Base-by-base conservation (phyloP, 1,140 invertebrate species). In the Hyposmocoma kahamanoa region DNA sequence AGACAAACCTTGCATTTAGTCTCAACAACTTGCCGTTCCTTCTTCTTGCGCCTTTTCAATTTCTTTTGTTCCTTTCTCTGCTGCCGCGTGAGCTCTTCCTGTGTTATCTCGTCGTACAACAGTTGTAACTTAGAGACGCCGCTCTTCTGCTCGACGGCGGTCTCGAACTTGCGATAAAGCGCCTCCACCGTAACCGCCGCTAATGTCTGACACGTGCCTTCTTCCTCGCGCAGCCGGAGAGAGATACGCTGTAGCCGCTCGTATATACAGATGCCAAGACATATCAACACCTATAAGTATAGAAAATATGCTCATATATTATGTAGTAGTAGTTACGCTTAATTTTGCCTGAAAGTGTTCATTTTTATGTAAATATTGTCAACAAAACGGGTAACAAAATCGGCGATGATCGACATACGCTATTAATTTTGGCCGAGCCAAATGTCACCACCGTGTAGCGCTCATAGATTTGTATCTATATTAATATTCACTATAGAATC, bases 221-320 rank as follows among this genome's bases (percentile, higher is more conserved):
- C 95, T 81, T 97, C 95, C 77, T 96, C 95, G 46, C 92, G 90
- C 56, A 97, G 87, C 47, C 95, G 91, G 50, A 96, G 90, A 64
- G 95, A 93, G 47, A 97, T 92, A 54, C 92, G 90, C 76, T 96
- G 93, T 11, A 98, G 87, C 38, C 95, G 87, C 72, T 97, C 95
- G 68, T 96, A 95, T 44, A 97, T 91, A 79, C 95, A 96, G 78
- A 97, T 93, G 10, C 96, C 96, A 38, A 97, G 89, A 78, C 96
- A 97, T 0, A 95, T 97, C 45, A 98, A 87, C 34, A 97, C 81
- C 81, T 84, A 45, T 13, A n/a, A n/a, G n/a, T n/a, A n/a, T n/a
- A n/a, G n/a, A n/a, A n/a, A n/a, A n/a, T n/a, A n/a, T n/a, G n/a
- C n/a, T n/a, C n/a, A n/a, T n/a, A n/a, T n/a, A n/a, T n/a, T n/a